Evolutionary conservation across 2,797 vertebrate species (phyloP).

Genomic region (Epinephelus coioides): DNA sequence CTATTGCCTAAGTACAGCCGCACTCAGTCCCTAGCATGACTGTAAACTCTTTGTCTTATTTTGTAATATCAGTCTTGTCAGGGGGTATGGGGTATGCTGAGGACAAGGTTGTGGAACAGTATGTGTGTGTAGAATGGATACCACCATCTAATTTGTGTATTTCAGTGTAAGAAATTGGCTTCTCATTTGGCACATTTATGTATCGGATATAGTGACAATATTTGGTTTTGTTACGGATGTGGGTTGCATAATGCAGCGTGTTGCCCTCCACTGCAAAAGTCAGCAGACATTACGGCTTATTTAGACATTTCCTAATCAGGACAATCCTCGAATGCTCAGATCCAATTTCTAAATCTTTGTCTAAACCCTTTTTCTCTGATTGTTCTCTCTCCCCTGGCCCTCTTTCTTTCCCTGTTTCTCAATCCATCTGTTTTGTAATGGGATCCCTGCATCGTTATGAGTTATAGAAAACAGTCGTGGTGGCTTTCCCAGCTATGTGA

Average conservation of each 20-base stretch:
- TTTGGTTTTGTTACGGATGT: conserved; percentile 54
- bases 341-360: conserved; percentile 74
- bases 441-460: conserved; percentile 74
- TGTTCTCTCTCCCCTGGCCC: conserved; percentile 65
- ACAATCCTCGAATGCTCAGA: conserved; percentile 62
- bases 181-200: conserved; percentile 48
- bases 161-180: conserved; percentile 35
- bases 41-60: neutral
- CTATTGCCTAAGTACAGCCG: neutral
- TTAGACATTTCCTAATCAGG: conserved; percentile 75
- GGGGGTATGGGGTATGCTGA: neutral
- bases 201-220: conserved; percentile 47
- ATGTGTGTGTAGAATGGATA: conserved; percentile 18
- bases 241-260: conserved; percentile 47
- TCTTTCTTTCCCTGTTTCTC: conserved; percentile 67
- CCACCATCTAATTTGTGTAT: conserved; percentile 35
- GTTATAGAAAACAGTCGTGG: conserved; percentile 80
- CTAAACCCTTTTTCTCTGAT: conserved; percentile 68
- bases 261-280: conserved; percentile 58
- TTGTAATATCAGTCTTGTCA: neutral
- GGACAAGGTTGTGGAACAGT: conserved; percentile 19
- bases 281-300: conserved; percentile 66
- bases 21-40: neutral
- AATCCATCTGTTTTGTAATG: conserved; percentile 81
- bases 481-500: conserved; percentile 77